Evolutionary conservation across 2,113 vertebrate species (phyloP).

Genomic region (Rousettus leschenaultii): DNA sequence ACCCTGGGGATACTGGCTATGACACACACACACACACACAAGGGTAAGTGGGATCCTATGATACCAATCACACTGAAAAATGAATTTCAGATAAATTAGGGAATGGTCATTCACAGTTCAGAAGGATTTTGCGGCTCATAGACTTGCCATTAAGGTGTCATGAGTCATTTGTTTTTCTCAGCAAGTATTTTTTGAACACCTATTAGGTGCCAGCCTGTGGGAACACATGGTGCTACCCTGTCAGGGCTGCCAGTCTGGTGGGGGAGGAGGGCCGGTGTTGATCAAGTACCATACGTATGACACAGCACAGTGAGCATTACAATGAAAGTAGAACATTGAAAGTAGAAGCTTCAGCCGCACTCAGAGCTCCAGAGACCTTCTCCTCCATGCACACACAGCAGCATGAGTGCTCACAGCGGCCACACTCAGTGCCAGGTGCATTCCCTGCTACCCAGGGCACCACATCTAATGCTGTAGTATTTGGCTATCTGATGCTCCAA

Average conservation of each 20-base stretch:
- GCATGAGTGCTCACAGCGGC: rapidly evolving
- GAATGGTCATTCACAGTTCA: neutral
- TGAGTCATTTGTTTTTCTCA: neutral
- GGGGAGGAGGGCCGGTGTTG: neutral
- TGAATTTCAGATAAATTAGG: neutral
- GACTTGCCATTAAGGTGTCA: neutral
- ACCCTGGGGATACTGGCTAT: no score
- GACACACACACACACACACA: neutral
- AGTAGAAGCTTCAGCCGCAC: no score
- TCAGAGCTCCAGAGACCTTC: neutral
- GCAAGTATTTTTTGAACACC: neutral
- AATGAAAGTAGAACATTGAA: neutral
- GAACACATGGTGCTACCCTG: neutral
- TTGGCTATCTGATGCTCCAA: neutral
- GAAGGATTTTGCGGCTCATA: neutral
- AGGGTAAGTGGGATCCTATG: neutral
- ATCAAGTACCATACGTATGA: neutral
- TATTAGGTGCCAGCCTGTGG: neutral
- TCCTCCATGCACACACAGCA: no score
- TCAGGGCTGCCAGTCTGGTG: neutral
- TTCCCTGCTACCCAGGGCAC: neutral
- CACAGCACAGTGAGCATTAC: neutral
- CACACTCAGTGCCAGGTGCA: neutral
- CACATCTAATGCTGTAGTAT: neutral
- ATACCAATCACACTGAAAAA: neutral